Conservation (phyloP, 2,888 invertebrate species). For the Microplitis manilae region DNA sequence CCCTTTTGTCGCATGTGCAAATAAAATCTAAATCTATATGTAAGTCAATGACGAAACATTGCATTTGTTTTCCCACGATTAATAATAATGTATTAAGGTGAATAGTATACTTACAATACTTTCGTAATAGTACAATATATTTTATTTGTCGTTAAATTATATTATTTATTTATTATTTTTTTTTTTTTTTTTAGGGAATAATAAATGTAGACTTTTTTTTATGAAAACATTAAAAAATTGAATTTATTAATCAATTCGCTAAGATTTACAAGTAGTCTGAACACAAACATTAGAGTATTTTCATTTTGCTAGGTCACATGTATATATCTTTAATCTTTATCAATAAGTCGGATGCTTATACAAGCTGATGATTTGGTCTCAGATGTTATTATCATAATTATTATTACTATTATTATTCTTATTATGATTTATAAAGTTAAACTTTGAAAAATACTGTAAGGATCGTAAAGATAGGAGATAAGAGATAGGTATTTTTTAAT, state of each 20-base stretch:
- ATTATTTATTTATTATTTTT: background rate
- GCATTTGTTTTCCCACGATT: background rate
- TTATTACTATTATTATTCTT: background rate
- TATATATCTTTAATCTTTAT: background rate
- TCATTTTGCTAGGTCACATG: background rate
- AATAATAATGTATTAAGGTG: background rate
- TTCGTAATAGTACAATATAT: background rate
- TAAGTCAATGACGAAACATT: background rate
- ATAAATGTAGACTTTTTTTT: slow-evolving; percentile 43
- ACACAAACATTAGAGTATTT: background rate
- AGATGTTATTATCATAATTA: background rate
- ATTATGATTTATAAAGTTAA: background rate
- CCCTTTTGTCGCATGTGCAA: background rate
- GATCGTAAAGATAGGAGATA: background rate
- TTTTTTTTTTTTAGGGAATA: slow-evolving; percentile 12
- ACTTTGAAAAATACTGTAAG: background rate
- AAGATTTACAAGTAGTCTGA: background rate
- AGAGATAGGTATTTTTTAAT: too few species aligned
- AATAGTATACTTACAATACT: background rate
- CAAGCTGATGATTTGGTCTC: background rate
- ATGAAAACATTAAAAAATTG: slow-evolving; percentile 64
- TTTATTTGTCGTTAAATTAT: background rate
- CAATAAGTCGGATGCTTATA: background rate
- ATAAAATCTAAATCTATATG: background rate
- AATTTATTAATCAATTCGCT: slow-evolving; percentile 18